Evolutionary conservation across 2,797 vertebrate genomes (phyloP), one percentile per base, ranked within the genome.

Genomic region (Sebastolobus altivelis): DNA sequence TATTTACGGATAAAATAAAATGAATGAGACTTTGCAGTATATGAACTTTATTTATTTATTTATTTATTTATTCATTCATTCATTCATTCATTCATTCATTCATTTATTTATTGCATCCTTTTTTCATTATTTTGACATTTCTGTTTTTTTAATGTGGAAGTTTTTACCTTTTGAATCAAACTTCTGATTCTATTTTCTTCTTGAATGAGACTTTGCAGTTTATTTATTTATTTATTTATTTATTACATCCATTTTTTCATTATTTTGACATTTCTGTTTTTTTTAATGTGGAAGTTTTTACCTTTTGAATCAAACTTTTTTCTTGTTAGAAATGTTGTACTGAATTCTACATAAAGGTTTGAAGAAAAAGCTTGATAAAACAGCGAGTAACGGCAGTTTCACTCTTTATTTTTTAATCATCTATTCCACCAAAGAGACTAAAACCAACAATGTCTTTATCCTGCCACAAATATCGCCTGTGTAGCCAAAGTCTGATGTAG

Each of bases 1-100:
- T 14, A 38, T 22, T 38, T 9, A 0, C 14, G n/a, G 7, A 40
- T 8, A 1, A 1, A 13, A 40, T 22, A 6, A 0, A 6, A 6
- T 22, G 7, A 35, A 40, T 70, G 22, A 29, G 0, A 38, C 54
- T 55, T 55, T 56, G n/a, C n/a, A 37, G 13, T 27, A 38, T 25
- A 70, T 14, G 3, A 3, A 18, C 8, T 25, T 8, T 14, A 5
- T 38, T 4, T 38, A 1, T 40, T 37, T 37, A 37, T 37, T 1
- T 35, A 9, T 35, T 35, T 37, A 37, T 37, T 9, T 33, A 37
- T 37, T 37, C 8, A 8, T 33, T 33, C 8, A 33, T 33, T 33
- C 2, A 29, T 29, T 13, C 3, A 29, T 6, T 33, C 20, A 29
- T 6, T 33, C 20, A 8, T 37, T 1, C 25, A 38, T 25, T 11